Base-by-base conservation (phyloP, 53 echinoderm and acorn worm genomes). In the Hippasteria phrygiana region DNA sequence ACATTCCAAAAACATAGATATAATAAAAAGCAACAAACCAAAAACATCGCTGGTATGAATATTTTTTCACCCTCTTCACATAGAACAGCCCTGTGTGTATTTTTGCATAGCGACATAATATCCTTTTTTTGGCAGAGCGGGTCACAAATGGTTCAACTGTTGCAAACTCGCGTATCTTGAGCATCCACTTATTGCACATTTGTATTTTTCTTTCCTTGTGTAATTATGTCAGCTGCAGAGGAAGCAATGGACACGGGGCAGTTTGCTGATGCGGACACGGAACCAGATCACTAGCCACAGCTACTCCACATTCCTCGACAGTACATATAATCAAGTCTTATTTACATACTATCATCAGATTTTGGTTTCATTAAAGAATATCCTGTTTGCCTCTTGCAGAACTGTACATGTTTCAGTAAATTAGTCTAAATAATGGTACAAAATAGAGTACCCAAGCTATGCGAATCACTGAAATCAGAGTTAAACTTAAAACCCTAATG, bases 211-310 rank as follows among this genome's bases (percentile, higher is more conserved):
- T 70, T 8, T 35, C 62, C 5, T 62, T 67, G 6, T 67, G 7
- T 22, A 31, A 11, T 5, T 67, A 33, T 55, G 47, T 71, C 53
- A n/a, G 84, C 27, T n/a, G 28, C 39, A 66, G 90, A 90, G 17
- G 86, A 77, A 17, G 45, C 86, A 16, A 90, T 93, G 92, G 93
- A 93, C 55, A 92, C 93, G 0, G 96, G 96, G 42, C 96, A 96
- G 84, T 96, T 96, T 79, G 96, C 93, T 31, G 96, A 96, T 88
- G 96, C 96, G 8, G 96, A 95, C 33, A 91, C 87, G 89, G 91
- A 87, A 26, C 93, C 93, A 22, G 87, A 84, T 43, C 88, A 77
- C 85, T 93, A 91, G 77, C 46, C 63, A 62, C 43, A 29, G 3
- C 46, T 27, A 37, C 10, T 39, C 34, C 16, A 63, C 26, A 62